Evolutionary conservation across 2,888 invertebrate species (phyloP), one percentile per base, ranked within the genome.

Genomic region (Alsophila aescularia): DNA sequence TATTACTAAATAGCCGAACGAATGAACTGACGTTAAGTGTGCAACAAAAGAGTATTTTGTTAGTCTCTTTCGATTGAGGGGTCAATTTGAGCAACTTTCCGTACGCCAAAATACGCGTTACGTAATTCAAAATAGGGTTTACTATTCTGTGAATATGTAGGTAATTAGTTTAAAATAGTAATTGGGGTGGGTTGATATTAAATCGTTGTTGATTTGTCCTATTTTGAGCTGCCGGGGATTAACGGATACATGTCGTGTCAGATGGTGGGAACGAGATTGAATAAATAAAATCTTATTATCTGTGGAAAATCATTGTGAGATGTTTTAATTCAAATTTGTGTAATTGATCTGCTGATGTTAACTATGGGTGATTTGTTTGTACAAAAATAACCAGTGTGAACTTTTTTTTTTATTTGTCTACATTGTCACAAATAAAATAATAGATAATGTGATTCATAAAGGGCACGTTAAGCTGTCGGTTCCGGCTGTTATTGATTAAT

Each of bases 21-120:
- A 76, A 69, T 13, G 15, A 14, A 81, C 69, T 79, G 81, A 85
- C 81, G 87, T 85, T 86, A 83, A 89, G 87, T 87, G 87, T 71
- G 64, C 68, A 63, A 83, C 81, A 86, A 85, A 78, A 79, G 75
- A 63, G 64, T 68, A 70, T 81, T 83, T 79, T 81, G 80, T 80
- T 73, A 66, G 73, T 60, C 60, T 52, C 51, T 52, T 34, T 24
- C 29, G n/a, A 24, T 65, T 34, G 51, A 31, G 63, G 21, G 42
- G 52, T 53, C 52, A 53, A 39, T 40, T 35, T 29, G 13, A 24
- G 13, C 3, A 8, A 45, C 10, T 29, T 27, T 18, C 34, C 0
- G 3, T 4, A 41, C 13, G 29, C 27, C n/a, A 41, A 52, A 47
- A 14, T 21, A 18, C 2, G 14, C 40, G 16, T 10, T 5, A 18